Percentiles rank a stretch among this genome's conserved stretches.
Conservation (phyloP, 2,888 invertebrate genomes). For the Andrena haemorrhoa region DNA sequence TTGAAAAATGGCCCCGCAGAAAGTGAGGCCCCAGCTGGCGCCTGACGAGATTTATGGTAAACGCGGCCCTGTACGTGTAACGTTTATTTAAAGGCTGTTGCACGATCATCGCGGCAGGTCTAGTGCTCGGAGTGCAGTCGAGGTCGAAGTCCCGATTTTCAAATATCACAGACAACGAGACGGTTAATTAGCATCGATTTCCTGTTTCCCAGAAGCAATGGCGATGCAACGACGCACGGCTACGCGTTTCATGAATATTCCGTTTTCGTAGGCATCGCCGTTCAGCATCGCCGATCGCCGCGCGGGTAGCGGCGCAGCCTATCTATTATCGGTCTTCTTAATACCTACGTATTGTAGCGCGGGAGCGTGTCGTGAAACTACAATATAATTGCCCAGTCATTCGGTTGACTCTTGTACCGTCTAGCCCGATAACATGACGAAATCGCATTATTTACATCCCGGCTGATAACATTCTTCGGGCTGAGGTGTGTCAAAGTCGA, state of each 20-base stretch:
- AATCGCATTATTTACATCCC: not conserved
- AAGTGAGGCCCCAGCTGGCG: no score
- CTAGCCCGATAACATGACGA: not conserved
- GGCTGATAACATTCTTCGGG: not conserved
- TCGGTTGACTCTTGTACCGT: not conserved
- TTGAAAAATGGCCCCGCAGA: no score
- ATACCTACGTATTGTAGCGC: not conserved
- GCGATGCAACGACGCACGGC: not conserved
- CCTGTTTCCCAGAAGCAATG: not conserved
- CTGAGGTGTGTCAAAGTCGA: conserved; percentile 5
- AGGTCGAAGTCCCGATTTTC: not conserved
- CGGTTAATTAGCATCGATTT: not conserved
- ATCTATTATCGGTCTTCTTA: not conserved
- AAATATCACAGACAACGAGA: not conserved
- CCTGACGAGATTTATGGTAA: no score
- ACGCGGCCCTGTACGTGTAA: not conserved
- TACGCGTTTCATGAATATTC: no score
- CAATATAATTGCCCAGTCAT: not conserved
- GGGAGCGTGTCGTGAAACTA: not conserved
- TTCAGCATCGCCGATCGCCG: not conserved
- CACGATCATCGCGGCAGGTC: not conserved
- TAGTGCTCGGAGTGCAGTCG: not conserved
- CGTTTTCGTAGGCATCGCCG: no score
- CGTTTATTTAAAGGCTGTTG: conserved; percentile 31
- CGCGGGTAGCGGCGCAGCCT: not conserved